Conservation (phyloP, 1,140 invertebrate species). For the Trialeurodes vaporariorum region DNA sequence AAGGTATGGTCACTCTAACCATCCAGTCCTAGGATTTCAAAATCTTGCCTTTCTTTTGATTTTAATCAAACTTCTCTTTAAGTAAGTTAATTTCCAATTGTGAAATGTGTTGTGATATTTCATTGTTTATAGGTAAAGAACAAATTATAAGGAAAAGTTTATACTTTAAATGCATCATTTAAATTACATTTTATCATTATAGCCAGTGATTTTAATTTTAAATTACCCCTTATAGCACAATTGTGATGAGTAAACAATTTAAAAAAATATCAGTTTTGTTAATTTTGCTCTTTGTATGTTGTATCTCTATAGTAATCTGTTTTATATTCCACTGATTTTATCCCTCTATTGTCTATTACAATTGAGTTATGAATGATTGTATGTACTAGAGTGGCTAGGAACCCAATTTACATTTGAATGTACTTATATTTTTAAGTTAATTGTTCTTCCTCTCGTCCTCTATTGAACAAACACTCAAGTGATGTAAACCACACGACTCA, state of each 20-base stretch:
- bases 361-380: too few relatives aligned
- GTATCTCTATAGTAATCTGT: not conserved
- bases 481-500: too few relatives aligned
- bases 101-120: constrained; percentile 1
- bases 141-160: not conserved
- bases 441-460: too few relatives aligned
- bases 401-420: too few relatives aligned
- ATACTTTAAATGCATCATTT: not conserved
- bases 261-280: not conserved
- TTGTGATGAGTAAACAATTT: not conserved
- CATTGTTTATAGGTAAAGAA: not conserved
- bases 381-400: too few relatives aligned
- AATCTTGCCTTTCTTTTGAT: not conserved
- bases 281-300: too few relatives aligned
- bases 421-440: too few relatives aligned
- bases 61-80: not conserved
- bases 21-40: constrained; percentile 33
- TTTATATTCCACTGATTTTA: too few relatives aligned
- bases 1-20: constrained; percentile 42
- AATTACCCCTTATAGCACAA: not conserved
- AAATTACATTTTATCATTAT: not conserved
- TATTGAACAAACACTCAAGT: too few relatives aligned
- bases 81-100: not conserved
- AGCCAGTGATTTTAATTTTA: not conserved
- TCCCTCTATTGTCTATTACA: too few relatives aligned